Evolutionary conservation across 2,888 invertebrate species (phyloP).

Genomic region (Idaea aversata): DNA sequence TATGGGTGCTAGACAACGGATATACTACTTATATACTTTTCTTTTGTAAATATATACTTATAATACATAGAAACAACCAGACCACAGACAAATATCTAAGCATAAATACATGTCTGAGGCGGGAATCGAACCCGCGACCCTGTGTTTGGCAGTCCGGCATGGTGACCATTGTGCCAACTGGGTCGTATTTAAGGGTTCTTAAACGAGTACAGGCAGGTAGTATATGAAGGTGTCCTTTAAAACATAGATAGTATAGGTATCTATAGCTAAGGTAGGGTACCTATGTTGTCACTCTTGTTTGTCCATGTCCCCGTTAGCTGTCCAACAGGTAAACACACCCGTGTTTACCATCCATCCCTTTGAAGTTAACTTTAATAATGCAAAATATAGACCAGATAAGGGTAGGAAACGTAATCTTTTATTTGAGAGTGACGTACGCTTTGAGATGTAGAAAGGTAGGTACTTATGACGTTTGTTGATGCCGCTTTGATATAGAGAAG

Average conservation of each 20-base stretch:
- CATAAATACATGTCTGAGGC: too few relatives aligned
- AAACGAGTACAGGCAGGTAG: too few relatives aligned
- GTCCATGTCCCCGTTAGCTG: background rate
- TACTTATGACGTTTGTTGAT: background rate
- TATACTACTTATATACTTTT: too few relatives aligned
- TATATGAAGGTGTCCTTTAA: too few relatives aligned
- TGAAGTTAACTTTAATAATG: constrained; percentile 24
- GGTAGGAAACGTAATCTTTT: background rate
- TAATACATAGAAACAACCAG: too few relatives aligned
- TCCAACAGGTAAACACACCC: background rate
- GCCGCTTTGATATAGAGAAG: background rate
- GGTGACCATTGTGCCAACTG: too few relatives aligned
- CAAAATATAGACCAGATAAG: constrained; percentile 16
- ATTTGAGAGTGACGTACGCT: background rate
- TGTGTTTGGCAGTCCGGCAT: too few relatives aligned
- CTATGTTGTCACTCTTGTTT: background rate
- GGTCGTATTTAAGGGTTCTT: too few relatives aligned
- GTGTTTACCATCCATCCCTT: constrained; percentile 9
- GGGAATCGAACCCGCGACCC: too few relatives aligned
- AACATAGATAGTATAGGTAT: background rate
- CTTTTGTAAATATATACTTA: too few relatives aligned
- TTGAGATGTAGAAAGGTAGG: background rate
- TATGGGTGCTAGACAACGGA: too few relatives aligned
- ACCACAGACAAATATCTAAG: too few relatives aligned
- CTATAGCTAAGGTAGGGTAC: background rate